phyloP scores from a whole-genome alignment of 1,140 invertebrate genomes.

The Anastrepha obliqua region DNA sequence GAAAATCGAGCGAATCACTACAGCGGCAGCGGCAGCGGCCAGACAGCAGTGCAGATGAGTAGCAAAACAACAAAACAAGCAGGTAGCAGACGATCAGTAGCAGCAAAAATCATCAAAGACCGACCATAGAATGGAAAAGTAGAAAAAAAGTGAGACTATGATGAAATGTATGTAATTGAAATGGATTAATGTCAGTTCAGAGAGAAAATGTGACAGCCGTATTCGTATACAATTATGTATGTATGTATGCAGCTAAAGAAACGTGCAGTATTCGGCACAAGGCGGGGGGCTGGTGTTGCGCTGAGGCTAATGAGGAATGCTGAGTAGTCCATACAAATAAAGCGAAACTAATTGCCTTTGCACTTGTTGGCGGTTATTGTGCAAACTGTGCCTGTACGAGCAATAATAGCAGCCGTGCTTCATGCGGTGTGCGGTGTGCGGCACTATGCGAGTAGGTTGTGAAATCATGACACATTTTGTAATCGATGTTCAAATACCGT shows the following conservation, averaged over 20 bases:
- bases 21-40: background rate
- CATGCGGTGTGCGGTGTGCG: background rate
- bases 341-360: constrained; percentile 38
- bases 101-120: background rate
- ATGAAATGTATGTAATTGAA: constrained; percentile 5
- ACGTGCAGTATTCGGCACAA: background rate
- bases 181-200: constrained; percentile 34
- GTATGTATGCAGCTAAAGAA: background rate
- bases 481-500: no score
- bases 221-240: background rate
- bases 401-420: background rate
- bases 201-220: constrained; percentile 7
- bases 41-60: background rate
- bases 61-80: background rate
- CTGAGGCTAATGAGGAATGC: constrained; percentile 10
- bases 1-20: constrained; percentile 20
- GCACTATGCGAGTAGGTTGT: background rate
- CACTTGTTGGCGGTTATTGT: background rate
- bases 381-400: background rate
- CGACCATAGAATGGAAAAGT: background rate
- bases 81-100: background rate
- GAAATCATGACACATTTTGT: background rate
- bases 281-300: background rate
- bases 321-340: background rate
- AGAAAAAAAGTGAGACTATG: background rate